A percentile compares a stretch with the other conserved stretches of the same genome.
Evolutionary conservation across 1,140 invertebrate genomes (phyloP).

Genomic region (Drosophila suzukii): DNA sequence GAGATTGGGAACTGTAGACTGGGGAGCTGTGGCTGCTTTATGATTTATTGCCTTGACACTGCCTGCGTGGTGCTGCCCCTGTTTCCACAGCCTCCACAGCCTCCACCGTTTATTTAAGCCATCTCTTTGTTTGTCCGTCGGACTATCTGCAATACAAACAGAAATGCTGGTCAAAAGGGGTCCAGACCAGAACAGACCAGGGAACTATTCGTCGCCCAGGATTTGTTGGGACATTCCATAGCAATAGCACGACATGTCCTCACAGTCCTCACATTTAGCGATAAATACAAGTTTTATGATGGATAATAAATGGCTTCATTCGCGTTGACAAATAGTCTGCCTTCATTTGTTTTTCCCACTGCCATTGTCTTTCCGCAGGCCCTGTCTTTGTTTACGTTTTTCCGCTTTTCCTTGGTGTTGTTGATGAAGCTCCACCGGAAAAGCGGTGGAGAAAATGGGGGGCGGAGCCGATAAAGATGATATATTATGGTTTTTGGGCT

Average conservation of each 20-base stretch:
- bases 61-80: conserved; percentile 40
- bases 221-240: conserved; percentile 60
- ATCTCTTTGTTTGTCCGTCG: conserved; percentile 75
- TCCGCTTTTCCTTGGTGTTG: conserved; percentile 16
- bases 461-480: conserved; percentile 71
- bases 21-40: conserved; percentile 60
- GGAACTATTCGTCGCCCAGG: conserved; percentile 63
- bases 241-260: conserved; percentile 24
- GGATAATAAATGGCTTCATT: conserved; percentile 84
- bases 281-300: conserved; percentile 84
- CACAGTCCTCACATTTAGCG: conserved; percentile 51
- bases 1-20: conserved; percentile 1
- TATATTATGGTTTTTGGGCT: conserved; percentile 57
- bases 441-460: conserved; percentile 15
- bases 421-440: conserved; percentile 29
- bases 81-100: not conserved
- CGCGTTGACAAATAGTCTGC: conserved; percentile 84
- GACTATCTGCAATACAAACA: conserved; percentile 66
- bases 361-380: conserved; percentile 27
- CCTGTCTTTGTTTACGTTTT: conserved; percentile 45
- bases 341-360: conserved; percentile 71
- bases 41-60: conserved; percentile 83
- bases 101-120: conserved; percentile 52
- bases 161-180: not conserved
- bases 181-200: too few relatives aligned